These are phyloP conservation scores for Myripristis jacobus DNA, from an alignment of 2,797 vertebrate genomes.

Conservation along the genomic window DNA sequence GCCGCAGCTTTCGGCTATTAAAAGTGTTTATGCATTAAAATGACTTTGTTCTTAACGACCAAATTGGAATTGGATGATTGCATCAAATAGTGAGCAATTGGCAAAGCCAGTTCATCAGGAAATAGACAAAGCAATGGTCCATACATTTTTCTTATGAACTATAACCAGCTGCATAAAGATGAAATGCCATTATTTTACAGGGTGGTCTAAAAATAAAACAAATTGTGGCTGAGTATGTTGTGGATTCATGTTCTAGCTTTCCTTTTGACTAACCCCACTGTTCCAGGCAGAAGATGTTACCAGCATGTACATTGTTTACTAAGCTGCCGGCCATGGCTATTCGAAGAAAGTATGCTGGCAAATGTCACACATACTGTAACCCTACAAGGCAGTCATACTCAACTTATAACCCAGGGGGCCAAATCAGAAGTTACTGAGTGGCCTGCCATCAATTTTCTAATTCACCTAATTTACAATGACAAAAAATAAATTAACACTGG, in stretches of 20 bases:
- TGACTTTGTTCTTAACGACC: constrained; percentile 14
- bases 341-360: constrained; percentile 2
- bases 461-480: too few species aligned
- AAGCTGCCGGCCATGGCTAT: not conserved
- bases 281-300: not conserved
- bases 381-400: too few species aligned
- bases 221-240: not conserved
- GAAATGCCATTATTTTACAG: constrained; percentile 3
- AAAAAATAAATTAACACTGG: too few species aligned
- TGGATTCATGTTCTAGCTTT: not conserved
- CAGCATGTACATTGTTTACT: not conserved
- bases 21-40: constrained; percentile 35
- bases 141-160: constrained; percentile 13
- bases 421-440: too few species aligned
- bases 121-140: not conserved
- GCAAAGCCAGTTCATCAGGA: constrained; percentile 8
- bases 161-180: not conserved
- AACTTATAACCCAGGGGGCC: too few species aligned
- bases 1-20: constrained; percentile 44
- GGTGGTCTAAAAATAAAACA: not conserved
- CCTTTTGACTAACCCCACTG: not conserved
- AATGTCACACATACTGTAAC: constrained; percentile 7
- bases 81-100: not conserved
- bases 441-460: too few species aligned
- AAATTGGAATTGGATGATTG: constrained; percentile 5